A percentile compares a stretch with the other conserved stretches of the same genome.
Conservation (phyloP, 2,113 vertebrate genomes). For the Morone chrysops region DNA sequence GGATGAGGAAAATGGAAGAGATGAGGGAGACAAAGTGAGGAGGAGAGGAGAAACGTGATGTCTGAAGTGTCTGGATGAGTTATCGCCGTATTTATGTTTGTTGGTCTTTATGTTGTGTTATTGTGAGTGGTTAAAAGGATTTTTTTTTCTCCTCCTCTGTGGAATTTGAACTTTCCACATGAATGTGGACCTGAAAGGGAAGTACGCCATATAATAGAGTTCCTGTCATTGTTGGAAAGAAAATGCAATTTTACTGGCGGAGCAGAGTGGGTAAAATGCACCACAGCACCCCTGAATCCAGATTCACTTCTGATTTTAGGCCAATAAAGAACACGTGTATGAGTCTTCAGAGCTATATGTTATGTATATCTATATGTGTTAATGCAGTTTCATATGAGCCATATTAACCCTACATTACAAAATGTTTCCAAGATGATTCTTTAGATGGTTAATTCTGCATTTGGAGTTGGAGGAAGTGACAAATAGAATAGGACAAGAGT, state of each 20-base stretch:
- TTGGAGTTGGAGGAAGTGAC: neutral
- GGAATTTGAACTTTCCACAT: conserved; percentile 31
- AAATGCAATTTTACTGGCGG: neutral
- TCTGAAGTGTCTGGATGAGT: conserved; percentile 55
- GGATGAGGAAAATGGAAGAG: conserved; percentile 20
- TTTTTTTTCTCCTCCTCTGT: neutral
- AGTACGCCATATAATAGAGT: neutral
- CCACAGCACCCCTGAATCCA: neutral
- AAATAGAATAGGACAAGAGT: too few species aligned
- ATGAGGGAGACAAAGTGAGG: conserved; percentile 52
- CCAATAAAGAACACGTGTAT: neutral
- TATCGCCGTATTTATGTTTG: conserved; percentile 35
- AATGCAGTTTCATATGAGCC: neutral
- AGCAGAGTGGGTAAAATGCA: neutral
- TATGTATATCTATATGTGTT: neutral
- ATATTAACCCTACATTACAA: neutral
- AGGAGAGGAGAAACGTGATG: conserved; percentile 43
- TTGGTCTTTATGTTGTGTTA: conserved; percentile 36
- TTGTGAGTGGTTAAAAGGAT: conserved; percentile 23
- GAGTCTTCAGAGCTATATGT: neutral
- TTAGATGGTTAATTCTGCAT: neutral
- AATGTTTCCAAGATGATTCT: neutral
- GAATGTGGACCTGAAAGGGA: conserved; percentile 33
- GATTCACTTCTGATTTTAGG: neutral
- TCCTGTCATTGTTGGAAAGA: neutral